Evolutionary conservation across 2,113 vertebrate species (phyloP), one percentile per base, ranked within the genome.

Genomic region (Syngnathoides biaculeatus): DNA sequence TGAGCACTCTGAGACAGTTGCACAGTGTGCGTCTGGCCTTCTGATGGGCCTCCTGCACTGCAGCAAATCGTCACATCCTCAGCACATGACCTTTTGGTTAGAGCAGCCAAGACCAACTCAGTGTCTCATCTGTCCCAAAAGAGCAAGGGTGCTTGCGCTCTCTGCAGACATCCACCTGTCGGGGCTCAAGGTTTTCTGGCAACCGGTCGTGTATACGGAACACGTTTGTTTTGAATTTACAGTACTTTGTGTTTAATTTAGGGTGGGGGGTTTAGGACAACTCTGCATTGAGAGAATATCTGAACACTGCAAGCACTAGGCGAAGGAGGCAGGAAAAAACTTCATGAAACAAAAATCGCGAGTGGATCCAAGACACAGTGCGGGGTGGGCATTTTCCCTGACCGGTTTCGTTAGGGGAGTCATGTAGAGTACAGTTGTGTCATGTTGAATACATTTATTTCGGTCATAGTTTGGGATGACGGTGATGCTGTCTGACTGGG

Each of bases 61-160:
- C 70, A 67, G 27, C 55, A 53, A 60, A 68, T 61, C 45, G 68
- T 65, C 68, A 56, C 70, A 64, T 75, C 47, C 67, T 65, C 56
- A 67, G 12, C 64, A 68, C 55, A 72, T 81, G 72, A 88, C 82
- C 79, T 88, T 89, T 84, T 72, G 50, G 60, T 24, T 40, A 81
- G 52, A 35, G 71, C 7, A 43, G 58, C 47, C 0, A 64, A 79
- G 70, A 62, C 64, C 43, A 5, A 68, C 35, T 64, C 74, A 52
- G 55, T 53, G 66, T 77, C 75, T 86, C 77, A 79, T 71, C 71
- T 68, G 68, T 83, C 67, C 73, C 67, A 35, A 59, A 59, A 72
- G 68, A 74, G 74, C 48, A 20, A 52, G 27, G 71, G 67, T 68
- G 13, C 10, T 17, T 68, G 13, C 10, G 14, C 63, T 52, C 78